phyloP scores from a whole-genome alignment of 2,797 vertebrate species.

The Scarus forsteni region DNA sequence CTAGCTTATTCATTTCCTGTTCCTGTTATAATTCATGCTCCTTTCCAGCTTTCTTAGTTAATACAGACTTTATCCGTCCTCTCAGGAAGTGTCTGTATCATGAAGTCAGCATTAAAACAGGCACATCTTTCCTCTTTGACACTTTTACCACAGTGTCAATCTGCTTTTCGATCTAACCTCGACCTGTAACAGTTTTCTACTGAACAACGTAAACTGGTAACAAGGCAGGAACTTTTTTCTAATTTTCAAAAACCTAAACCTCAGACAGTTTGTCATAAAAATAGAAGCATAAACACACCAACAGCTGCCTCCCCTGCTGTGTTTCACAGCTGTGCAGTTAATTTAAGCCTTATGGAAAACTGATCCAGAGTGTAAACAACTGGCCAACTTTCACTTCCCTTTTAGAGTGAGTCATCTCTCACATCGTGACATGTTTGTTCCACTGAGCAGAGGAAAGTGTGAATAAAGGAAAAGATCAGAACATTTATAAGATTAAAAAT shows the following conservation, averaged over 20 bases:
- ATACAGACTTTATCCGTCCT: too few relatives aligned
- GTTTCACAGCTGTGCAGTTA: conserved; percentile 67
- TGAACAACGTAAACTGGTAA: not conserved
- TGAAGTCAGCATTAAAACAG: too few relatives aligned
- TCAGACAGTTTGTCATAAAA: conserved; percentile 15
- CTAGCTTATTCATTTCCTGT: too few relatives aligned
- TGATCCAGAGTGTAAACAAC: conserved; percentile 73
- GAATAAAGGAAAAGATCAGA: not conserved
- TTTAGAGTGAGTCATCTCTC: conserved; percentile 5
- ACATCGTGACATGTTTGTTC: conserved; percentile 13
- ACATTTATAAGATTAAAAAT: not conserved
- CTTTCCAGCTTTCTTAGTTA: too few relatives aligned
- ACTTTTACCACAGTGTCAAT: too few relatives aligned
- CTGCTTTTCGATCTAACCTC: not conserved
- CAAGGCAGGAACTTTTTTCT: not conserved
- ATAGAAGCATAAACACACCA: conserved; percentile 28
- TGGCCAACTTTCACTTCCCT: conserved; percentile 77
- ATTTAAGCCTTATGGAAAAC: conserved; percentile 69
- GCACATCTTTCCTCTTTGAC: too few relatives aligned
- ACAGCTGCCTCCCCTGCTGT: conserved; percentile 36
- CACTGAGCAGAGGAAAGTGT: not conserved
- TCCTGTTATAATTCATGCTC: too few relatives aligned
- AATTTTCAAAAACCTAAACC: conserved; percentile 1
- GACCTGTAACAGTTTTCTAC: not conserved
- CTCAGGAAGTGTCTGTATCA: too few relatives aligned